These are phyloP conservation scores for Glossophaga mutica DNA, from an alignment of 2,797 vertebrate genomes.

Conservation along the genomic window DNA sequence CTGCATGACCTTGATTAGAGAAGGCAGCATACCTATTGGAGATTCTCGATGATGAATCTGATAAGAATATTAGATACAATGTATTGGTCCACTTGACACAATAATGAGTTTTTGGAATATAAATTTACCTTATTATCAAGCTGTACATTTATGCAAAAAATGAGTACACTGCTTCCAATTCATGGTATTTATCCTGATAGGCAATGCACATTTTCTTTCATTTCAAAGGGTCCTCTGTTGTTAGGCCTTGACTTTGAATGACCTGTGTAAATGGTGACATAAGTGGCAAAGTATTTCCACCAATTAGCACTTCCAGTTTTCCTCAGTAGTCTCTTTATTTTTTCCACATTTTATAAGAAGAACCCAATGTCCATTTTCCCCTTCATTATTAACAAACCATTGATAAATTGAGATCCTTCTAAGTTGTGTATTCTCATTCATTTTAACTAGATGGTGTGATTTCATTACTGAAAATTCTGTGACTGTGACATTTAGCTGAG, in stretches of 20 bases:
- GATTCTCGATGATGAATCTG: neutral
- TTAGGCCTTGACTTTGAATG: neutral
- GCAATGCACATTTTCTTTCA: neutral
- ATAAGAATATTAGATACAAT: neutral
- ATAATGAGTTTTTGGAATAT: neutral
- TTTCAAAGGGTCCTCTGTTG: neutral
- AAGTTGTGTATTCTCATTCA: neutral
- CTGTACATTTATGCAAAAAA: neutral
- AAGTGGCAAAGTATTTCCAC: neutral
- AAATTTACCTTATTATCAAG: neutral
- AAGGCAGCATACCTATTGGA: neutral
- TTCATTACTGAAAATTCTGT: neutral
- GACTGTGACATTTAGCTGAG: neutral
- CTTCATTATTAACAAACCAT: neutral
- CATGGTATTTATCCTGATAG: neutral
- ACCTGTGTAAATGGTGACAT: neutral
- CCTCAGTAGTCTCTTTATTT: neutral
- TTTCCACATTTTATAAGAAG: neutral
- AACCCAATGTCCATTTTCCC: neutral
- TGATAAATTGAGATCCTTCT: slow-evolving; percentile 25
- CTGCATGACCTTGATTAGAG: neutral
- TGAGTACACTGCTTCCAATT: neutral
- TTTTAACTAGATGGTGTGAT: neutral
- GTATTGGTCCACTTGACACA: neutral
- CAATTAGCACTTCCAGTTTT: neutral